Base-by-base conservation (phyloP, 2,797 vertebrate species). In the Peromyscus aztecus region DNA sequence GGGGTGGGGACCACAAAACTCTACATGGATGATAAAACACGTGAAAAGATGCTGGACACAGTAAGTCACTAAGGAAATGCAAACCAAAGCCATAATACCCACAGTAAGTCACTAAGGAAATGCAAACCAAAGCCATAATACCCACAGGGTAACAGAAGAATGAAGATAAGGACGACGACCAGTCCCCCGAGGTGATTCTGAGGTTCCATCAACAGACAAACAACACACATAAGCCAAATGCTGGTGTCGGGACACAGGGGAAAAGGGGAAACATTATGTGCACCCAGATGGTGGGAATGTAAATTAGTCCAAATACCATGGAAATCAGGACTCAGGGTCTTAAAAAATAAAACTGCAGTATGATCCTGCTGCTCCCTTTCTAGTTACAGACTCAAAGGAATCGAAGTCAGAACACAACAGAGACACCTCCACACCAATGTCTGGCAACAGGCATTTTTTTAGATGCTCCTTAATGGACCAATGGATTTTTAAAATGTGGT, bases 121-220 rank as follows among this genome's bases (percentile, higher is more conserved):
- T 0, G 11, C 43, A 31, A n/a, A n/a, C n/a, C n/a, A n/a, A n/a
- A n/a, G n/a, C n/a, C n/a, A n/a, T n/a, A n/a, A n/a, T n/a, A n/a
- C n/a, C n/a, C 14, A 65, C 5, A 43, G 82, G 29, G 6, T 23
- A 34, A 84, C 29, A 65, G 37, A 34, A 82, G n/a, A 13, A 27
- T 55, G 73, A 13, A 4, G 49, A 37, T 19, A 2, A 3, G 3
- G 9, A 37, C 2, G 4, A 3, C 8, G 2, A 10, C 27, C 10
- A 59, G 24, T 4, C 46, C 31, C 31, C 4, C 4, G 27, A 61
- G 4, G 2, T 12, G 16, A 19, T 31, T 37, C 37, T 16, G 55
- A 61, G 57, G 4, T 0, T 29, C 57, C 8, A 2, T 19, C 16
- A 5, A 43, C 7, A 40, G 27, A 40, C 55, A 29, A 29, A 82